Evolutionary conservation across 2,888 invertebrate genomes (phyloP).

Genomic region (Metacarcinus magister): DNA sequence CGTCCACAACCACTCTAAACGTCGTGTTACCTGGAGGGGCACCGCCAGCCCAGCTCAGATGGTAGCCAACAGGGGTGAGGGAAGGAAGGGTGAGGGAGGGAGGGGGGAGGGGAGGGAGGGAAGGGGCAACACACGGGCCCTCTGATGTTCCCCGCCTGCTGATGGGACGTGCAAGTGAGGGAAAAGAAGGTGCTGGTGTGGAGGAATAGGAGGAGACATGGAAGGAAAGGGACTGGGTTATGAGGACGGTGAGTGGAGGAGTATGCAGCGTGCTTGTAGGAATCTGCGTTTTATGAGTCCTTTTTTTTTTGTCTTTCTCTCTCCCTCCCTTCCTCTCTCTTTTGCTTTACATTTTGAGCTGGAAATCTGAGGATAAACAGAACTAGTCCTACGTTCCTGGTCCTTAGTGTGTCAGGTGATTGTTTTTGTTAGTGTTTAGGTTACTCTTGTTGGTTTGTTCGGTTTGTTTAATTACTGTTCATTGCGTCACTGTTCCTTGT

Average conservation of each 20-base stretch:
- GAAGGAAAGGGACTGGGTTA: slow-evolving; percentile 58
- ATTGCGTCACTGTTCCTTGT: background rate
- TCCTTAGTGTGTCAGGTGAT: background rate
- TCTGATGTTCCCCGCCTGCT: slow-evolving; percentile 68
- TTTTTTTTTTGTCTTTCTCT: slow-evolving; percentile 3
- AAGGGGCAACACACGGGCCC: background rate
- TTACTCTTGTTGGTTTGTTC: background rate
- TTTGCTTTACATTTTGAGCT: background rate
- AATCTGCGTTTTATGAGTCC: background rate
- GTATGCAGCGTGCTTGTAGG: background rate
- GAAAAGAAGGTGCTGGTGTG: slow-evolving; percentile 40
- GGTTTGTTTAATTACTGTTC: background rate
- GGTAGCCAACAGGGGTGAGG: background rate
- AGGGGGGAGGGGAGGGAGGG: background rate
- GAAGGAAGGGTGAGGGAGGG: background rate
- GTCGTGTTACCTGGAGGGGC: slow-evolving; percentile 78
- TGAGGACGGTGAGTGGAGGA: slow-evolving; percentile 11
- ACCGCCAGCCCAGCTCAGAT: slow-evolving; percentile 62
- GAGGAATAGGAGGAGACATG: background rate
- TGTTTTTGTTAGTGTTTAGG: background rate
- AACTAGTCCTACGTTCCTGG: background rate
- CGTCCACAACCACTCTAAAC: slow-evolving; percentile 79
- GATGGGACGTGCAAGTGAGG: slow-evolving; percentile 54
- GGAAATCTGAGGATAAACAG: background rate
- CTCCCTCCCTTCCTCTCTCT: background rate